Evolutionary conservation across 2,888 invertebrate genomes (phyloP).

Genomic region (Proisotoma minuta): DNA sequence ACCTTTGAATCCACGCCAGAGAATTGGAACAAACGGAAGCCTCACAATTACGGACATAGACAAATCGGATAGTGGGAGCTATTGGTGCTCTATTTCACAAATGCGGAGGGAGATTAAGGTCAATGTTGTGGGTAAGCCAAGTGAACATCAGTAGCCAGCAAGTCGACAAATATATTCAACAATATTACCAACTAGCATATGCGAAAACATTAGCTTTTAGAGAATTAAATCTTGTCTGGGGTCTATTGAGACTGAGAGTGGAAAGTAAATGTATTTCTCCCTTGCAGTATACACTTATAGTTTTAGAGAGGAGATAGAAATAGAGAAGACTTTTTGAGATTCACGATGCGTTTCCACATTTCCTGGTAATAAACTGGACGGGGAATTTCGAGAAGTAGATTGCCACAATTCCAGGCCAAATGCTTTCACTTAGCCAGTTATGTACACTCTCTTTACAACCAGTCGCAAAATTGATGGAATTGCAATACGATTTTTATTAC

Average conservation of each 20-base stretch:
- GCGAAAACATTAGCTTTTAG: too few species aligned
- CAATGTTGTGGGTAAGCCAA: slow-evolving; percentile 70
- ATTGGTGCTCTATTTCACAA: slow-evolving; percentile 75
- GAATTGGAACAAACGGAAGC: slow-evolving; percentile 59
- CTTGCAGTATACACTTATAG: background rate
- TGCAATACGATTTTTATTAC: too few species aligned
- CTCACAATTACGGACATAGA: slow-evolving; percentile 70
- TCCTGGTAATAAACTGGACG: slow-evolving; percentile 16
- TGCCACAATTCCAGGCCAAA: too few species aligned
- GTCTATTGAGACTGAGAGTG: too few species aligned
- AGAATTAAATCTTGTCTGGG: too few species aligned
- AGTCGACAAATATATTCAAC: too few species aligned
- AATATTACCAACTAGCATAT: too few species aligned
- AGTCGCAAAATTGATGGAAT: too few species aligned
- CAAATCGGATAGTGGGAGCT: slow-evolving; percentile 70
- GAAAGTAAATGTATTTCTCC: background rate
- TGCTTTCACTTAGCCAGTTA: too few species aligned
- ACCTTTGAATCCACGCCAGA: slow-evolving; percentile 45
- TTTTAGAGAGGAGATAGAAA: background rate
- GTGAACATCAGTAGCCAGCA: slow-evolving; percentile 6
- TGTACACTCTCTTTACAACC: too few species aligned
- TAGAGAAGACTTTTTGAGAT: slow-evolving; percentile 9
- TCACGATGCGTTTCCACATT: slow-evolving; percentile 15
- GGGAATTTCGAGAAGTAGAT: slow-evolving; percentile 6
- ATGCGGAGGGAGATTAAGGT: slow-evolving; percentile 69